Conservation (phyloP, 2,113 vertebrate genomes). For the Melanostigma gelatinosum region DNA sequence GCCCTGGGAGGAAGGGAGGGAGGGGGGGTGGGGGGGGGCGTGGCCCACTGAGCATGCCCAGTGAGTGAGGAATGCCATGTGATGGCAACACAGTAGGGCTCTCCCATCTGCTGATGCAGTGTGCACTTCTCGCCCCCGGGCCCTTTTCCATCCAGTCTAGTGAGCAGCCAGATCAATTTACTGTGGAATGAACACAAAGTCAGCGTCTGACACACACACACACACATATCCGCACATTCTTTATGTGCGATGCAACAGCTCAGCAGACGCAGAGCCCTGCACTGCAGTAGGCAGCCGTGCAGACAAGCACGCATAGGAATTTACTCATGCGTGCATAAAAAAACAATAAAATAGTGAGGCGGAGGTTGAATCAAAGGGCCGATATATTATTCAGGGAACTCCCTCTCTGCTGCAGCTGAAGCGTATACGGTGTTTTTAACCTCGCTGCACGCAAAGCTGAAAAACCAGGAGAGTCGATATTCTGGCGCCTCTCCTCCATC, state of each 20-base stretch:
- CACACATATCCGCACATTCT: conserved; percentile 54
- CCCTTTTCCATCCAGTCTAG: conserved; percentile 89
- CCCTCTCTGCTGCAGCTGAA: conserved; percentile 33
- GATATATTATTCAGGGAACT: conserved; percentile 71
- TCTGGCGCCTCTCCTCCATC: conserved; percentile 13
- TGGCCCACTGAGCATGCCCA: conserved; percentile 84
- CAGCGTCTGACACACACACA: conserved; percentile 66
- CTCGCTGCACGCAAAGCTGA: conserved; percentile 37
- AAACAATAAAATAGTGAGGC: conserved; percentile 33
- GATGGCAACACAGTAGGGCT: conserved; percentile 85
- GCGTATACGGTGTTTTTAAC: conserved; percentile 25
- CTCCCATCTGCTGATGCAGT: conserved; percentile 88
- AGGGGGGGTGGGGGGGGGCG: conserved; percentile 27
- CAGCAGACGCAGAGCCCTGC: conserved; percentile 37
- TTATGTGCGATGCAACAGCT: conserved; percentile 41
- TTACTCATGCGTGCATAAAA: conserved; percentile 73
- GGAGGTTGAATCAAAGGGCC: conserved; percentile 40
- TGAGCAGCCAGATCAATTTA: conserved; percentile 91
- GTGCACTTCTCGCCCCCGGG: conserved; percentile 75
- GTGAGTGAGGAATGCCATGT: conserved; percentile 82
- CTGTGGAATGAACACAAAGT: conserved; percentile 80
- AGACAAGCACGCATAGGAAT: conserved; percentile 54
- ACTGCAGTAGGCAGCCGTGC: conserved; percentile 49
- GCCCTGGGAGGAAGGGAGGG: conserved; percentile 45
- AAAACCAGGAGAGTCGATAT: conserved; percentile 37